phyloP scores from a whole-genome alignment of 2,113 vertebrate genomes.

The Bagarius yarrelli region DNA sequence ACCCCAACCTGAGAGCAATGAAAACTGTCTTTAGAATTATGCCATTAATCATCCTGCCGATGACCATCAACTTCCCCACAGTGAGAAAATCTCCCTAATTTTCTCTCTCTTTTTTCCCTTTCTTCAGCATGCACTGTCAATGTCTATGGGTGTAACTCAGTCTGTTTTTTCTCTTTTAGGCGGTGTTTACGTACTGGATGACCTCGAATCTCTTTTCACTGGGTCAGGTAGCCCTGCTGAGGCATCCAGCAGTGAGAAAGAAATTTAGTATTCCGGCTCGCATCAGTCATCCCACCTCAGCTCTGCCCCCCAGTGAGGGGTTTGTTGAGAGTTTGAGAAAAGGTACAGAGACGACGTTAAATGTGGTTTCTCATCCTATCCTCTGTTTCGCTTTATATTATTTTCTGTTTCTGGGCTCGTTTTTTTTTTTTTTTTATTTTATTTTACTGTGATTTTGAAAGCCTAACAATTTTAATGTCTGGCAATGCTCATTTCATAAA shows the following conservation, averaged over 20 bases:
- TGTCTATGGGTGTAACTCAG: conserved; percentile 8
- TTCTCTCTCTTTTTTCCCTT: background rate
- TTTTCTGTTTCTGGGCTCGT: background rate
- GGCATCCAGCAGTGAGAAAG: conserved; percentile 69
- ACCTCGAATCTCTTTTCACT: conserved; percentile 85
- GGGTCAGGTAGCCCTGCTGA: conserved; percentile 78
- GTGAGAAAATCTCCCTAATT: conserved; percentile 60
- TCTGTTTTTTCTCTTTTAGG: conserved; percentile 64
- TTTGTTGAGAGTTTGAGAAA: conserved; percentile 75
- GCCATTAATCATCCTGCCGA: conserved; percentile 80
- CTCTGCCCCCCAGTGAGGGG: conserved; percentile 67
- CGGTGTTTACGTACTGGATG: conserved; percentile 87
- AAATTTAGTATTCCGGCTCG: conserved; percentile 74
- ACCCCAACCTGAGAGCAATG: conserved; percentile 78
- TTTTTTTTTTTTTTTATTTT: background rate
- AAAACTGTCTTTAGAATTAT: conserved; percentile 82
- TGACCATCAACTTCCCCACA: conserved; percentile 85
- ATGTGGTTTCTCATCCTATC: background rate
- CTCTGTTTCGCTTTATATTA: background rate
- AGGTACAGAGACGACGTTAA: conserved; percentile 59
- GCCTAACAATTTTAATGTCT: background rate
- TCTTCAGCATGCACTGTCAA: background rate
- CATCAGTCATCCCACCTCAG: conserved; percentile 64
- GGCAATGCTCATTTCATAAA: background rate
- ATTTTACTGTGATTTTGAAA: background rate